Percentiles rank a stretch among this genome's conserved stretches.
Evolutionary conservation across 2,888 invertebrate species (phyloP).

Genomic region (Lydus trimaculatus): DNA sequence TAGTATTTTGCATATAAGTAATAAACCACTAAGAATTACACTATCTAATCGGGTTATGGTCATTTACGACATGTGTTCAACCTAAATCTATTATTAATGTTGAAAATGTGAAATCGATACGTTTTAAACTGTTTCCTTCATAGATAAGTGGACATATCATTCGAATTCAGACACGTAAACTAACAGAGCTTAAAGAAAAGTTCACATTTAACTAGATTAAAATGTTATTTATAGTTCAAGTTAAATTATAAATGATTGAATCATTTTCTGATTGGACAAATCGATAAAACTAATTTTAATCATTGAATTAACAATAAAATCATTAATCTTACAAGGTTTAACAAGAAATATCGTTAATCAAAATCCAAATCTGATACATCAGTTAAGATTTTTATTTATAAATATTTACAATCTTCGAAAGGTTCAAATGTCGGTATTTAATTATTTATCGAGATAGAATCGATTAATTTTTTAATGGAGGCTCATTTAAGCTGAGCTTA

Average conservation of each 20-base stretch:
- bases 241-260: neutral
- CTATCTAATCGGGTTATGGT: neutral
- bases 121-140: neutral
- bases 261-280: neutral
- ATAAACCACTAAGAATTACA: neutral
- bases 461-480: no score
- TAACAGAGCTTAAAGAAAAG: neutral
- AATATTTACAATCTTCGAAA: neutral
- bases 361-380: neutral
- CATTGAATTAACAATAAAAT: neutral
- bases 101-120: slow-evolving; percentile 5
- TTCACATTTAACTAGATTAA: neutral
- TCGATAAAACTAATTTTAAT: neutral
- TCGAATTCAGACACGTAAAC: neutral
- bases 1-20: neutral
- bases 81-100: neutral
- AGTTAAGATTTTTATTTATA: neutral
- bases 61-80: neutral
- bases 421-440: no score
- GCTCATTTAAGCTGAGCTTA: no score
- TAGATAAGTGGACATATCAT: neutral
- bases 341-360: neutral
- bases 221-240: neutral
- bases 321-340: neutral
- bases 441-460: no score